Evolutionary conservation across 2,113 vertebrate species (phyloP).

Genomic region (Hippocampus abdominalis): DNA sequence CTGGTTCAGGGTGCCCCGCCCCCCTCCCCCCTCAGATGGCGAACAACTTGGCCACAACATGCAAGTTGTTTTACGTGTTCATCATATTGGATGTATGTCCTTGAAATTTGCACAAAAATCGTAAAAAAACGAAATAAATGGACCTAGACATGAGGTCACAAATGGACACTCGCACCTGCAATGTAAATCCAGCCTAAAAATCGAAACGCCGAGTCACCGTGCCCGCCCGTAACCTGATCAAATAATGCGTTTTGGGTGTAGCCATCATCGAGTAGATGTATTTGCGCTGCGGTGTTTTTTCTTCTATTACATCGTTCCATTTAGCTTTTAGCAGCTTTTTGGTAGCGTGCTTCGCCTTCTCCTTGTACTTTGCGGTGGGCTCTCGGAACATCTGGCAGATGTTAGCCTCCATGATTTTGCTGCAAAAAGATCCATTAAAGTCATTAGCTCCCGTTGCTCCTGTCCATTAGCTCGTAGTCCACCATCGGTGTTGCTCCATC

Average conservation of each 20-base stretch:
- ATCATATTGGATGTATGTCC: too few relatives aligned
- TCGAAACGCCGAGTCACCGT: not conserved
- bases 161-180: not conserved
- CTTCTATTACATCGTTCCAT: not conserved
- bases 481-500: not conserved
- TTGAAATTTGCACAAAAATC: too few relatives aligned
- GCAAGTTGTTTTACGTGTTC: too few relatives aligned
- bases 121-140: too few relatives aligned
- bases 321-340: not conserved
- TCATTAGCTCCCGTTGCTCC: not conserved
- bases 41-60: too few relatives aligned
- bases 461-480: not conserved
- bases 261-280: not conserved
- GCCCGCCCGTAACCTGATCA: not conserved
- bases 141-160: not conserved
- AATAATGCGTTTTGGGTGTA: not conserved
- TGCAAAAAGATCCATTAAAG: not conserved
- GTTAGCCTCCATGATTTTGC: not conserved
- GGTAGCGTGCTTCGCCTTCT: not conserved
- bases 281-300: not conserved
- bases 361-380: not conserved
- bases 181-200: not conserved
- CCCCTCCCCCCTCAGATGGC: too few relatives aligned
- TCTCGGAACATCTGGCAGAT: not conserved
- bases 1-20: too few relatives aligned